Evolutionary conservation across 2,113 vertebrate species (phyloP), one percentile per base, ranked within the genome.

Genomic region (Apteryx owenii): DNA sequence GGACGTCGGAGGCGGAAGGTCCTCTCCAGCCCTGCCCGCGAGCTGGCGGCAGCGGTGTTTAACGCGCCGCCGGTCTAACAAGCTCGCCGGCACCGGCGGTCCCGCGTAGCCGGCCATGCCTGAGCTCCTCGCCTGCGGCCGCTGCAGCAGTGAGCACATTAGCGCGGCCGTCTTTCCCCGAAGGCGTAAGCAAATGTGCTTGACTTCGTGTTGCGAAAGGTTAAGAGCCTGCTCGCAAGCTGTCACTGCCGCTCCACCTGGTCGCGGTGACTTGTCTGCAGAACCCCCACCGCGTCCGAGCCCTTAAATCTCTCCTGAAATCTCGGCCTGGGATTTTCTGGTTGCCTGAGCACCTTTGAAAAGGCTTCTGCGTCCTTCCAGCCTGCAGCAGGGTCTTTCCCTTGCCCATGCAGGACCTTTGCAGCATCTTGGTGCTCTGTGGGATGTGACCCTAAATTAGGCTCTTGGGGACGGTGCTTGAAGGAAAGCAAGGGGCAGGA

Each of bases 351-450:
- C 9, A 11, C 46, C 73, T 73, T 61, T 8, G 38, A 48, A 73
- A 73, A 68, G 15, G 29, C 46, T 54, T 42, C 48, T 75, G 46
- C 46, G 7, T 19, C 46, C 20, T 48, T 19, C 46, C 17, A 48
- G 46, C 46, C 46, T 48, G 62, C 23, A 31, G 36, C 51, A 73
- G 19, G 14, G 54, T 56, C 56, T 69, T 81, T 54, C 7, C 7
- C 33, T 10, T 50, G n/a, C n/a, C 21, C 2, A 0, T 14, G 12
- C 3, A 40, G 64, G 50, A 8, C 8, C 0, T 18, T 48, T 48
- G 46, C 46, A 19, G 46, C 46, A 19, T 48, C 46, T 8, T 48
- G 54, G 54, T 5, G 54, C 28, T 58, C 28, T 15, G 11, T 7
- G 15, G 12, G 54, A 29, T 58, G 54, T 7, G 28, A 20, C 42